Percentiles rank a stretch among this genome's conserved stretches.
Evolutionary conservation across 30 jellyfish, hydroid and myxozoan genomes (phyloP).

Genomic region (Cassiopea andromeda): DNA sequence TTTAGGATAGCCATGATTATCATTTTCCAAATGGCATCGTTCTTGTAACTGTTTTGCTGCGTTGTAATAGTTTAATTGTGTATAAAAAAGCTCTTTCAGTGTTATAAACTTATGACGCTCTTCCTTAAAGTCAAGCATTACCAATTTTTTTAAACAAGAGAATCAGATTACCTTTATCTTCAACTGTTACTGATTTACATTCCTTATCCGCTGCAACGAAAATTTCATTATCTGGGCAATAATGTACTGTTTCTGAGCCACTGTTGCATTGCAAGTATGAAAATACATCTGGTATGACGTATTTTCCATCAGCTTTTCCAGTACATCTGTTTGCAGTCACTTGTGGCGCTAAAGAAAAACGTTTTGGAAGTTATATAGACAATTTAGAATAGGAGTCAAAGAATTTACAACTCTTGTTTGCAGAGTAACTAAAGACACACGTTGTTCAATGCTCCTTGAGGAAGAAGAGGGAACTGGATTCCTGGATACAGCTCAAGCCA

Average conservation of each 20-base stretch:
- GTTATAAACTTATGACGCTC: no score
- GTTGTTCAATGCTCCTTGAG: no score
- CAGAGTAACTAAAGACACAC: no score
- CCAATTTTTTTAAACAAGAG: neutral
- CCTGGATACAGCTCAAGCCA: no score
- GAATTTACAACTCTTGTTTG: no score
- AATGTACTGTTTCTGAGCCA: conserved; percentile 52
- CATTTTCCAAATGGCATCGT: no score
- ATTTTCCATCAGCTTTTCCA: conserved; percentile 60
- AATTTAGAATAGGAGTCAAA: neutral
- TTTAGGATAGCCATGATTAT: no score
- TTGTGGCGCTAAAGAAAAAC: conserved; percentile 5
- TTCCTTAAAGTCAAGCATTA: no score
- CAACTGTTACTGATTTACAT: conserved; percentile 30
- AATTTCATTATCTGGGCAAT: conserved; percentile 65
- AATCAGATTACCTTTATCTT: conserved; percentile 33
- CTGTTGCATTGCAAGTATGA: conserved; percentile 60
- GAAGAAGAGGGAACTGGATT: no score
- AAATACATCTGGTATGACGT: conserved; percentile 68
- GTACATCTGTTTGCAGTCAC: conserved; percentile 60
- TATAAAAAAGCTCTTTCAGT: no score
- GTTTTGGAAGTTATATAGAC: neutral
- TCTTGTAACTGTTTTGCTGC: no score
- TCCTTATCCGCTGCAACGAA: conserved; percentile 43
- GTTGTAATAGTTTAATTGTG: no score